Percentiles rank a stretch among this genome's conserved stretches.
Conservation (phyloP, 2,797 vertebrate species). For the Natrix natrix region DNA sequence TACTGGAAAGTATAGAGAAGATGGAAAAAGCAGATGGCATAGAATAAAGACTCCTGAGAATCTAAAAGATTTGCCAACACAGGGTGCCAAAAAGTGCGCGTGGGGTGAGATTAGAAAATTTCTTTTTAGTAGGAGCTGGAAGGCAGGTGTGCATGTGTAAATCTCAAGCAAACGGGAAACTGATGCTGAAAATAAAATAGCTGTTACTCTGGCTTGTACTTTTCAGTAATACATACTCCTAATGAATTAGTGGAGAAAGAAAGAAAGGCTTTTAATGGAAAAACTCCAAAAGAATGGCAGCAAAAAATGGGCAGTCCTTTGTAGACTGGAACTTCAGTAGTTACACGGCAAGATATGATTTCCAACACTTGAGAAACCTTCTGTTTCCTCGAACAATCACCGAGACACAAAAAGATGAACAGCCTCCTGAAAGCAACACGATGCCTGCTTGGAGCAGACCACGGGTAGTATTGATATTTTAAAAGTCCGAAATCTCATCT, state of each 20-base stretch:
- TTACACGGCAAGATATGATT: constrained; percentile 53
- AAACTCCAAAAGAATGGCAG: constrained; percentile 61
- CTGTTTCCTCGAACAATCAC: constrained; percentile 61
- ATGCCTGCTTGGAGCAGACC: constrained; percentile 49
- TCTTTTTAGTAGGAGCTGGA: constrained; percentile 48
- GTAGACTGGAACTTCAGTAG: constrained; percentile 51
- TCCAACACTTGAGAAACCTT: constrained; percentile 48
- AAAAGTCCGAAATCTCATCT: background rate
- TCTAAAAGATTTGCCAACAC: constrained; percentile 47
- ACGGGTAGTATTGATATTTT: background rate
- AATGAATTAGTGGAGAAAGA: constrained; percentile 39
- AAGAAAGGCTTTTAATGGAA: constrained; percentile 49
- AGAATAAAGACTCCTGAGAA: constrained; percentile 37
- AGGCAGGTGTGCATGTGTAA: constrained; percentile 38
- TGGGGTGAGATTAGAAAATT: constrained; percentile 29
- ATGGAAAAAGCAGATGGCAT: constrained; percentile 28
- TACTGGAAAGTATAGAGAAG: constrained; percentile 55
- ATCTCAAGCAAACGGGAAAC: constrained; percentile 36
- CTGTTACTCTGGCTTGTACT: constrained; percentile 50
- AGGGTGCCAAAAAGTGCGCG: constrained; percentile 7
- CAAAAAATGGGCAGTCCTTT: constrained; percentile 26
- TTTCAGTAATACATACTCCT: constrained; percentile 40
- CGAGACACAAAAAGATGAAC: constrained; percentile 59
- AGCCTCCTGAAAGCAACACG: constrained; percentile 51
- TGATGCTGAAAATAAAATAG: constrained; percentile 50